Evolutionary conservation across 2,797 vertebrate genomes (phyloP).

Genomic region (Aselliscus stoliczkanus): DNA sequence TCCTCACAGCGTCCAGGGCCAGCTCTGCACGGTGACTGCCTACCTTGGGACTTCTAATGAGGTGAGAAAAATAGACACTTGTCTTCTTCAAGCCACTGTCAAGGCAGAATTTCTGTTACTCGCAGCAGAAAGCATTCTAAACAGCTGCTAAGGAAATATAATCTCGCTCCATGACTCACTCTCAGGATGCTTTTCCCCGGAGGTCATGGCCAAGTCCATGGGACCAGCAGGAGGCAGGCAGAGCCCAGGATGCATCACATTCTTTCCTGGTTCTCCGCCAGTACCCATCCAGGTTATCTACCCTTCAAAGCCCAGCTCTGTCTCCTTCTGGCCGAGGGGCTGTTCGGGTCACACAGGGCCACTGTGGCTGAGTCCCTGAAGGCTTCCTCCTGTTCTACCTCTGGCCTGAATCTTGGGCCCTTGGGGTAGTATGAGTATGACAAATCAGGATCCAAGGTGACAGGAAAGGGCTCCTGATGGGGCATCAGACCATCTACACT

Average conservation of each 20-base stretch:
- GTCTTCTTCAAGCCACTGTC: background rate
- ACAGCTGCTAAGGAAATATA: background rate
- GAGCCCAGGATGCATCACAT: background rate
- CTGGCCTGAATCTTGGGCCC: background rate
- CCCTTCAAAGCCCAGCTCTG: background rate
- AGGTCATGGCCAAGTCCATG: accelerated
- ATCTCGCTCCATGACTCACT: background rate
- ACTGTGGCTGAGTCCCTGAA: no score
- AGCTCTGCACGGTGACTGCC: background rate
- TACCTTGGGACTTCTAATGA: background rate
- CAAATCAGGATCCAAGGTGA: background rate
- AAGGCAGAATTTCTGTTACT: background rate
- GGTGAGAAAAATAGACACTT: accelerated
- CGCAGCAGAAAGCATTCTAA: background rate
- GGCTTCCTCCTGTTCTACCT: background rate
- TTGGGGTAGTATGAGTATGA: accelerated
- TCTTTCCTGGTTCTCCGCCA: background rate
- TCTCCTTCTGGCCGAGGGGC: background rate
- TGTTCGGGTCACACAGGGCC: background rate
- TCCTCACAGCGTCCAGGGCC: background rate
- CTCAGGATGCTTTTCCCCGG: background rate
- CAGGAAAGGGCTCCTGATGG: no score
- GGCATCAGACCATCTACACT: background rate
- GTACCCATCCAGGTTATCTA: background rate
- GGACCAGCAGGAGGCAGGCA: background rate